Evolutionary conservation across 2,888 invertebrate genomes (phyloP).

Genomic region (Chirona hameri): DNA sequence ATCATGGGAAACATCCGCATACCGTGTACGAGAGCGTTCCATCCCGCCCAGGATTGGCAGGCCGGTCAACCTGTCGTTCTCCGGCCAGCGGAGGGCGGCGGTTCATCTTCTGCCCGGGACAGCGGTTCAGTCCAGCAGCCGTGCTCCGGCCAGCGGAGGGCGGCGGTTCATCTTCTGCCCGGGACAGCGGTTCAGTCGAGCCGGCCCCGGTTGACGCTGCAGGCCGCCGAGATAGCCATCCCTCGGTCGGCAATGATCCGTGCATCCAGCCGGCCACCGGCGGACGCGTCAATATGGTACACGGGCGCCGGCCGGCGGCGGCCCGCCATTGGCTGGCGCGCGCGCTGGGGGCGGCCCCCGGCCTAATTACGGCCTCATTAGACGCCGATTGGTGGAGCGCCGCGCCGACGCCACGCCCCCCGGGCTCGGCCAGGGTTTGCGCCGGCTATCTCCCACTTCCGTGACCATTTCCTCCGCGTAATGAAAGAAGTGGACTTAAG

Average conservation of each 20-base stretch:
- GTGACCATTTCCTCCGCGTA: constrained; percentile 23
- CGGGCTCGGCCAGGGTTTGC: not conserved
- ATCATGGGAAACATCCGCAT: too few relatives aligned
- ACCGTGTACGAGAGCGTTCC: too few relatives aligned
- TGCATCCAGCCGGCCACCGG: not conserved
- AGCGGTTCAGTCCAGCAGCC: not conserved
- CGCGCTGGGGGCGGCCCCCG: not conserved
- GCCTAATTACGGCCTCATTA: constrained; percentile 10
- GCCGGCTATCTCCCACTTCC: constrained; percentile 9
- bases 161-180: not conserved
- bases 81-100: not conserved
- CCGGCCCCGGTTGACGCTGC: not conserved
- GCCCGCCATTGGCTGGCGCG: not conserved
- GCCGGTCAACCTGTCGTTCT: not conserved
- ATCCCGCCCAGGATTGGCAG: not conserved
- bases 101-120: not conserved
- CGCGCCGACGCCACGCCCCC: constrained; percentile 9
- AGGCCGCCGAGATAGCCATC: not conserved
- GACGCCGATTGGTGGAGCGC: not conserved
- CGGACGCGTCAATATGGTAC: not conserved
- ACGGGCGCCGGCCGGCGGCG: not conserved
- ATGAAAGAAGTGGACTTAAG: constrained; percentile 29
- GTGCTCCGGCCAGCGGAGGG: not conserved
- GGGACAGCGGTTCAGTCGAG: not conserved
- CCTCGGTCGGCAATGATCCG: not conserved